A percentile compares a stretch with the other conserved stretches of the same genome.
phyloP scores from a whole-genome alignment of 1,140 invertebrate genomes.

The Bilobella aurantiaca region DNA sequence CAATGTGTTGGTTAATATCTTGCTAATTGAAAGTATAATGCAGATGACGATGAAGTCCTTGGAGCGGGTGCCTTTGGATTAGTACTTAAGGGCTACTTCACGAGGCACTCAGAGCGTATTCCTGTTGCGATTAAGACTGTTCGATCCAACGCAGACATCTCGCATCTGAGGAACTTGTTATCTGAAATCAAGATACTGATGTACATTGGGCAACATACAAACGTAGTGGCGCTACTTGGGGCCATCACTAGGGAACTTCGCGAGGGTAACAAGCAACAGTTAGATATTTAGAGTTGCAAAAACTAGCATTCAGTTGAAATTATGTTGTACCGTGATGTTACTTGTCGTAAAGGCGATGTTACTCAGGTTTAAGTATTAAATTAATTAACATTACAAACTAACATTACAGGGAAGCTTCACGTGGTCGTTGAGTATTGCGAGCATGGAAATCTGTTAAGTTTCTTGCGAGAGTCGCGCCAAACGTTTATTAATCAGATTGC shows the following conservation, averaged over 20 bases:
- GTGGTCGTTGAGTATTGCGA: conserved; percentile 23
- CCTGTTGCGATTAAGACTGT: conserved; percentile 11
- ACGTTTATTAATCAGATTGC: conserved; percentile 10
- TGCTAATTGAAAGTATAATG: no score
- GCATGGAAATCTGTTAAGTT: conserved; percentile 11
- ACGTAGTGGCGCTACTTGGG: conserved; percentile 3
- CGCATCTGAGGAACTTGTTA: background rate
- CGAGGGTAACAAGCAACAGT: background rate
- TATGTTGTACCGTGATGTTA: no score
- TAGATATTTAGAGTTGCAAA: no score
- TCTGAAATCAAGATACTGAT: conserved; percentile 18
- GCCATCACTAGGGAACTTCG: conserved; percentile 9
- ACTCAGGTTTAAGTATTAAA: no score
- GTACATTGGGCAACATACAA: conserved; percentile 8
- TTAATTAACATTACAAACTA: no score
- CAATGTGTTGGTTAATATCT: no score
- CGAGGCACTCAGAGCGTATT: background rate
- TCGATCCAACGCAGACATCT: background rate
- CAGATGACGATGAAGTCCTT: background rate
- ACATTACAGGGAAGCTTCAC: conserved; percentile 14
- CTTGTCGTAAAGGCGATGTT: no score
- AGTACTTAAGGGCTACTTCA: conserved; percentile 1
- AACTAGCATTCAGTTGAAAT: no score
- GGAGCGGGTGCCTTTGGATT: conserved; percentile 5
- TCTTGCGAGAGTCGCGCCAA: background rate